Conservation (phyloP, 92 coral and sea anemone genomes). For the Umimayanthus chanpuru region DNA sequence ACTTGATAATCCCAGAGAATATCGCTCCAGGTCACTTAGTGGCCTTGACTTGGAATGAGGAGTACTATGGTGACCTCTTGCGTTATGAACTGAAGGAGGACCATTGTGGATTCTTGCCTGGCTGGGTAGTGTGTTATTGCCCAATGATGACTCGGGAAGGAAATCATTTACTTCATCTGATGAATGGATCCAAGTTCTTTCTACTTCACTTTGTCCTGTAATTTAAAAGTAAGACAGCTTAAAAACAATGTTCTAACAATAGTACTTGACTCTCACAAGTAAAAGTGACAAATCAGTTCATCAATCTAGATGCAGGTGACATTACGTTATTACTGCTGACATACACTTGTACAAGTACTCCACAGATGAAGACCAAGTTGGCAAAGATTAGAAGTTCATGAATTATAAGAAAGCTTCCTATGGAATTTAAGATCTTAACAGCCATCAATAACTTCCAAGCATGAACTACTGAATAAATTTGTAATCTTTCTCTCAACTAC, state of each 20-base stretch:
- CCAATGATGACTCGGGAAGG: not conserved
- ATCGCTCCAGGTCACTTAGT: constrained; percentile 1
- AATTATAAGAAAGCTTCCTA: too few species aligned
- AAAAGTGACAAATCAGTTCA: too few species aligned
- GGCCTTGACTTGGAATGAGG: not conserved
- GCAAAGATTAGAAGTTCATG: too few species aligned
- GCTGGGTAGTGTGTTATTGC: not conserved
- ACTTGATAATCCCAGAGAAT: not conserved
- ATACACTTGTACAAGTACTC: too few species aligned
- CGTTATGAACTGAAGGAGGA: constrained; percentile 6
- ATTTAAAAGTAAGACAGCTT: not conserved
- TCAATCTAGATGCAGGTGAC: too few species aligned
- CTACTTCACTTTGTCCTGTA: constrained; percentile 27
- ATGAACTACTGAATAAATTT: too few species aligned
- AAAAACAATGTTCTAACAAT: not conserved
- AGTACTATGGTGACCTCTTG: not conserved
- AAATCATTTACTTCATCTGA: constrained; percentile 23
- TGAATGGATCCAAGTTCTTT: constrained; percentile 27
- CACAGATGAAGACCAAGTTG: too few species aligned
- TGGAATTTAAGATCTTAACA: too few species aligned
- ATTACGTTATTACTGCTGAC: too few species aligned
- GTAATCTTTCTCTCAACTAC: too few species aligned
- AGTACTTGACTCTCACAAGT: too few species aligned
- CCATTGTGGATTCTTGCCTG: constrained; percentile 10
- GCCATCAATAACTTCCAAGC: too few species aligned